Evolutionary conservation across 2,888 invertebrate species (phyloP).

Genomic region (Melikaiella ostensackeni): DNA sequence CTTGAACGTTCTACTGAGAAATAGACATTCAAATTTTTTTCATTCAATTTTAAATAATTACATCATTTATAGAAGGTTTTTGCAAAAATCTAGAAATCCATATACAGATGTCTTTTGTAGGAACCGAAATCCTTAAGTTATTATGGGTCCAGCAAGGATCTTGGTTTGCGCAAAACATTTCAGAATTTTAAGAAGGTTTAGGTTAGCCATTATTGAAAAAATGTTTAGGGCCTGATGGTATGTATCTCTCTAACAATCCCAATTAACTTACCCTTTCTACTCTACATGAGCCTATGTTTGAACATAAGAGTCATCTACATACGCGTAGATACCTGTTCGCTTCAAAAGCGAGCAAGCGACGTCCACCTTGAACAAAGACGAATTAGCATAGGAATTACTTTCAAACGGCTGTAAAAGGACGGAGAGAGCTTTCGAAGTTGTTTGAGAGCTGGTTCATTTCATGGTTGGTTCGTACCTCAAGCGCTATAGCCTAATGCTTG

Average conservation of each 20-base stretch:
- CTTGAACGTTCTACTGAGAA: no score
- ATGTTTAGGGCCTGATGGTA: neutral
- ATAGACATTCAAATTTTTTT: no score
- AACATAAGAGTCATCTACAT: neutral
- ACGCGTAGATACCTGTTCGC: neutral
- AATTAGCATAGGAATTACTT: conserved; percentile 71
- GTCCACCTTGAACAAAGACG: conserved; percentile 64
- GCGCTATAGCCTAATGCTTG: neutral
- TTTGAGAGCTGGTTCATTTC: conserved; percentile 49
- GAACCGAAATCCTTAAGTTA: no score
- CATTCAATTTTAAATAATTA: no score
- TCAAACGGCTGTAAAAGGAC: conserved; percentile 55
- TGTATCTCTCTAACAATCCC: neutral
- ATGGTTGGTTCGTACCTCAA: conserved; percentile 41
- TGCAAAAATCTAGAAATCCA: no score
- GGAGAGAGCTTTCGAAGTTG: conserved; percentile 57
- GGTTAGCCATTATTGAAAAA: no score
- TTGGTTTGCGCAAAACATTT: neutral
- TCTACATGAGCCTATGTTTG: neutral
- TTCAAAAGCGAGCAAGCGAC: conserved; percentile 14
- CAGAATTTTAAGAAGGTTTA: no score
- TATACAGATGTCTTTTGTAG: no score
- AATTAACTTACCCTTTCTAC: neutral
- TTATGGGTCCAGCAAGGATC: no score
- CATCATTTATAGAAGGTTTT: no score